Base-by-base conservation (phyloP, 1,140 invertebrate species). In the Orchestia grillus region DNA sequence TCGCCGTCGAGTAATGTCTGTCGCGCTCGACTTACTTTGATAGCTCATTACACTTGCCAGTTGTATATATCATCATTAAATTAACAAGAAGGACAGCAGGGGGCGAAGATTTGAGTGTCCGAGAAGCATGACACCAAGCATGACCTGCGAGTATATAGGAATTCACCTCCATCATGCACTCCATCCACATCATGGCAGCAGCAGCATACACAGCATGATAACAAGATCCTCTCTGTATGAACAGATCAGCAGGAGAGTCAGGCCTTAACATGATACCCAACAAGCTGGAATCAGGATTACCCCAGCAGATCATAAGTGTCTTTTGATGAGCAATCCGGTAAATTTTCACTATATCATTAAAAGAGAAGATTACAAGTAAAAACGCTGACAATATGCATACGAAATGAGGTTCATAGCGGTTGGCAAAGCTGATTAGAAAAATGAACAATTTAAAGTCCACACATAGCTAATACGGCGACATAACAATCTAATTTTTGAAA, bases 31-130 rank as follows among this genome's bases (percentile, higher is more conserved):
- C 92, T 44, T 94, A 94, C 43, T 94, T 94, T 94, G 43, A 94
- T 44, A 44, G 43, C 92, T 94, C 92, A 94, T 94, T 94, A 94
- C 92, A n/a, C 43, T 45, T 8, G 41, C 23, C 92, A 94, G 92
- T 94, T 94, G 92, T 94, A 94, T 94, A 94, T n/a, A 94, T 94
- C 92, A 94, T 94, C 92, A 94, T 94, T 42, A 94, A 45, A 94
- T 94, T 94, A 94, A 94, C 41, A 47, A 45, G 43, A 94, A 45
- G 36, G 44, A 45, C 36, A 94, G 43, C 41, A 45, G 92, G 36
- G 92, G 92, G 92, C 44, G 44, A 45, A 94, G 43, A 94, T 44
- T 45, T n/a, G 92, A 94, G 92, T 94, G 43, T 94, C 19, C 92
- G 19, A 44, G 40, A 11, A 94, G 43, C 92, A 94, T 94, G 92